A percentile compares a stretch with the other conserved stretches of the same genome.
phyloP scores from a whole-genome alignment of 2,888 invertebrate genomes.

The Loripinus fragilis region DNA sequence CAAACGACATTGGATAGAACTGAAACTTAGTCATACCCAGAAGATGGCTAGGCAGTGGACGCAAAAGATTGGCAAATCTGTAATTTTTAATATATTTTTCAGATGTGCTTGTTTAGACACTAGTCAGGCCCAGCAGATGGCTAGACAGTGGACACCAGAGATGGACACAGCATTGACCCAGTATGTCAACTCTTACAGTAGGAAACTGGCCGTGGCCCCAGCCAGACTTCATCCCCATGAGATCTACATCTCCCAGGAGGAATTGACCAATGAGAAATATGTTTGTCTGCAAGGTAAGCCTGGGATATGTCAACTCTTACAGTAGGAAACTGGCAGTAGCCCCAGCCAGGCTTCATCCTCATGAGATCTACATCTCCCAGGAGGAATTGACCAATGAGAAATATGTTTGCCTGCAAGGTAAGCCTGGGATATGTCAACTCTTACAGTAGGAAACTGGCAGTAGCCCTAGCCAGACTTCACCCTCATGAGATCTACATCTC shows the following conservation, averaged over 20 bases:
- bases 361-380: constrained; percentile 78
- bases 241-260: constrained; percentile 74
- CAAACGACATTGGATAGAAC: too few species aligned
- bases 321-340: constrained; percentile 78
- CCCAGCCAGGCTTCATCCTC: constrained; percentile 80
- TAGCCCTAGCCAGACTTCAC: constrained; percentile 79
- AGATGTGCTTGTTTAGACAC: constrained; percentile 80
- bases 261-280: constrained; percentile 74
- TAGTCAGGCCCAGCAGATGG: constrained; percentile 79
- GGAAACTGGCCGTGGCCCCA: constrained; percentile 78
- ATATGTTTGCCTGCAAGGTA: constrained; percentile 79
- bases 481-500: constrained; percentile 80
- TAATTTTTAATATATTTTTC: constrained; percentile 7
- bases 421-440: constrained; percentile 71
- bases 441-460: constrained; percentile 76
- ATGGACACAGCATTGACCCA: constrained; percentile 79
- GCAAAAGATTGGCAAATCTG: too few species aligned
- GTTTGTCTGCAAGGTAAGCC: constrained; percentile 77
- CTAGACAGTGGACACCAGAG: constrained; percentile 79
- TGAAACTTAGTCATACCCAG: too few species aligned
- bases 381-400: constrained; percentile 72
- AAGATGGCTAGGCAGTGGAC: too few species aligned
- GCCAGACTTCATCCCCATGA: constrained; percentile 82
- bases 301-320: constrained; percentile 73
- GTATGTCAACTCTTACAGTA: constrained; percentile 77